phyloP scores from a whole-genome alignment of 1,140 invertebrate species.

The Drosophila prosaltans region DNA sequence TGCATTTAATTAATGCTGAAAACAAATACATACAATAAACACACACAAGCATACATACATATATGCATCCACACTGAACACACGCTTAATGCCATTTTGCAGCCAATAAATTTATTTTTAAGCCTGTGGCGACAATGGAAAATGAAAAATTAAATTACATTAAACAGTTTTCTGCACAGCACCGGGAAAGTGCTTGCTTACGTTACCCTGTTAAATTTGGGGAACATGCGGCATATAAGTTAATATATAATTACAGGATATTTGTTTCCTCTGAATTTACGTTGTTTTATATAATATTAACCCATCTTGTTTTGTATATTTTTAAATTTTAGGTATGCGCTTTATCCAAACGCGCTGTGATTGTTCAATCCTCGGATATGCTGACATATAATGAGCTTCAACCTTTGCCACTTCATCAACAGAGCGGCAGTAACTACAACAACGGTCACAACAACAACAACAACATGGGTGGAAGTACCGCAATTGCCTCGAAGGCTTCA shows the following conservation, averaged over 20 bases:
- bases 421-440: constrained; percentile 44
- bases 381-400: constrained; percentile 75
- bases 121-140: constrained; percentile 27
- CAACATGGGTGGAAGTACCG: constrained; percentile 57
- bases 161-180: constrained; percentile 39
- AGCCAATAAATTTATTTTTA: constrained; percentile 71
- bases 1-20: constrained; percentile 74
- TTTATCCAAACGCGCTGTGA: constrained; percentile 86
- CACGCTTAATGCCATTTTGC: constrained; percentile 40
- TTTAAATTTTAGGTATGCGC: constrained; percentile 87
- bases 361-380: constrained; percentile 78
- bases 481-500: constrained; percentile 61
- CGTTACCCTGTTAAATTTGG: neutral
- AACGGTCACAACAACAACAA: constrained; percentile 46
- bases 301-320: constrained; percentile 21
- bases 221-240: neutral
- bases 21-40: constrained; percentile 55
- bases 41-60: neutral
- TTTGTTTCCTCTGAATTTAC: neutral
- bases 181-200: neutral
- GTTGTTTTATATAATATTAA: constrained; percentile 28
- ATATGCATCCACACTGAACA: neutral
- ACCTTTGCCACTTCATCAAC: constrained; percentile 53
- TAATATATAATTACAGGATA: neutral
- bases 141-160: constrained; percentile 55